Conservation (phyloP, 2,113 vertebrate species). For the Mesoclemmys tuberculata region DNA sequence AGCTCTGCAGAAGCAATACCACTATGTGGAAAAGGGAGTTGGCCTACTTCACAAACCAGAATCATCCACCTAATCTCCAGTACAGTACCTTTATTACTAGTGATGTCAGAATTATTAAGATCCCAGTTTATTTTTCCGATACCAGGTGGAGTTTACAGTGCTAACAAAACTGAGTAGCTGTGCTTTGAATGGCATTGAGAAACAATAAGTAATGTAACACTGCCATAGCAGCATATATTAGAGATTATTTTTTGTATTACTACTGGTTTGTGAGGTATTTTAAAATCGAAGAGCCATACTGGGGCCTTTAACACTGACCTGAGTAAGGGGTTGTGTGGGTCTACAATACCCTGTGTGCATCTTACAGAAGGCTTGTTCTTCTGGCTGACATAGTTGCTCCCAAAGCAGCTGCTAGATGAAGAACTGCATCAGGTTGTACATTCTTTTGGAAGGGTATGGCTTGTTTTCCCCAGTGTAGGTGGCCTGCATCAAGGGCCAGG, state of each 20-base stretch:
- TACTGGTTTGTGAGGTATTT: background rate
- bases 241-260: background rate
- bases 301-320: background rate
- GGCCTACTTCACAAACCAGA: background rate
- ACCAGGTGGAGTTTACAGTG: background rate
- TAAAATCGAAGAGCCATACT: background rate
- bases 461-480: background rate
- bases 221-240: background rate
- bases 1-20: background rate
- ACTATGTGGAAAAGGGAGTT: background rate
- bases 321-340: background rate
- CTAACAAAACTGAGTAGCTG: background rate
- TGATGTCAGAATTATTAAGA: slow-evolving; percentile 3
- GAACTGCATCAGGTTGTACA: background rate
- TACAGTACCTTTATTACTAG: background rate
- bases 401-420: background rate
- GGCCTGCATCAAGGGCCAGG: background rate
- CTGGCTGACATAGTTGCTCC: background rate
- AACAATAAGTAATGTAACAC: background rate
- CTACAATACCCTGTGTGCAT: background rate
- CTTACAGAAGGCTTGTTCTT: background rate
- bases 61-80: background rate
- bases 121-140: slow-evolving; percentile 29
- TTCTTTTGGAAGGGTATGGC: background rate
- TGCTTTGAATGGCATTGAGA: background rate